Base-by-base conservation (phyloP, 1,140 invertebrate species). In the Drosophila kohkoa region DNA sequence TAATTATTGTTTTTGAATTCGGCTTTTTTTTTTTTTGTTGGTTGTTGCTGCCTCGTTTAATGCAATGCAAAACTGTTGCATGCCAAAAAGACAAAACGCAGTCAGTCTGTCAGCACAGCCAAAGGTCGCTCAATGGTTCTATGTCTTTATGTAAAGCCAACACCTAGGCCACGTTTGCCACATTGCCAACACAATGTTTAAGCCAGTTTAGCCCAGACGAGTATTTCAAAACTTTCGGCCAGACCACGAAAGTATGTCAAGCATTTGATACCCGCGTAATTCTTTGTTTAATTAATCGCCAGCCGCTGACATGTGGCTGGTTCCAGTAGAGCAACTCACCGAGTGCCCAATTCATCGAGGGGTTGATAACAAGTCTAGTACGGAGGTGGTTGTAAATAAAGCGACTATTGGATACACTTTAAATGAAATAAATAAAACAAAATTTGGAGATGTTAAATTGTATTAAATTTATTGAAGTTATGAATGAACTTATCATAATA, bases 1-100 rank as follows among this genome's bases (percentile, higher is more conserved):
- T 89, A 91, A 91, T 91, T 91, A 89, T 91, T 90, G 85, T 79
- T 79, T 80, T 72, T 78, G 79, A 73, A 88, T 78, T 89, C 75
- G 54, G 58, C 64, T 75, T 60, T 60, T 59, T 54, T 5, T 1
- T 0, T 38, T 38, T 2, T 38, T 49, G 41, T 30, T 11, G 11
- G 2, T 45, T 48, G 20, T 32, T 54, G n/a, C 48, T 75, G 51
- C 11, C 66, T 75, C 25, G 66, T 64, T 75, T 63, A 68, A 67
- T 76, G 74, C 68, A 88, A 88, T 89, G 85, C 77, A 88, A 88
- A 88, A 88, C 85, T 89, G 83, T 88, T 88, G 83, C 83, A 88
- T 73, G 83, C 77, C 69, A 70, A 78, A 25, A 68, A 58, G 48
- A 52, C 11, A 52, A 49, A 62, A 66, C 59, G 51, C 67, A 67